phyloP scores from a whole-genome alignment of 2,113 vertebrate genomes.

The Brienomyrus brachyistius region DNA sequence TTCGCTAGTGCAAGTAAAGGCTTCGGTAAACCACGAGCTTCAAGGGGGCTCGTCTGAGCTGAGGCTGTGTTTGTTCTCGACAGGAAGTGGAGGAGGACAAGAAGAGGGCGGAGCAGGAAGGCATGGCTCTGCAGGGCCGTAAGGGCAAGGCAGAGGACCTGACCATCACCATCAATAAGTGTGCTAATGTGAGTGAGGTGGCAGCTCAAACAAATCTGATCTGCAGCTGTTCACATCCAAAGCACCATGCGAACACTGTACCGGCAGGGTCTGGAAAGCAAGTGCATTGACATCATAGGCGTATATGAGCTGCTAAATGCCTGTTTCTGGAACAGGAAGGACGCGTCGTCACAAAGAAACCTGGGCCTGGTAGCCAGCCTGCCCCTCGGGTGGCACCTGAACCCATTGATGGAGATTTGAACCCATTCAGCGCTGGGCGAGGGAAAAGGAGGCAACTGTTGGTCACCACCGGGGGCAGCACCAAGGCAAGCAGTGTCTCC shows the following conservation, averaged over 20 bases:
- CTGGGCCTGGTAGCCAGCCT: slow-evolving; percentile 40
- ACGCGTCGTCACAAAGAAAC: slow-evolving; percentile 77
- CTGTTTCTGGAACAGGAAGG: slow-evolving; percentile 64
- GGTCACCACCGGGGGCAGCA: slow-evolving; percentile 83
- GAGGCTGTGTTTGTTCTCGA: slow-evolving; percentile 16
- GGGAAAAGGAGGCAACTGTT: slow-evolving; percentile 80
- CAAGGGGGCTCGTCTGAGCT: neutral
- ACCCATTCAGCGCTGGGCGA: slow-evolving; percentile 57
- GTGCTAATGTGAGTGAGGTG: slow-evolving; percentile 66
- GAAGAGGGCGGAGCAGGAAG: slow-evolving; percentile 80
- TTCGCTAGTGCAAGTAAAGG: neutral
- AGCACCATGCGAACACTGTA: neutral
- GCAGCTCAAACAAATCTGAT: neutral
- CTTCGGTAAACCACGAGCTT: neutral
- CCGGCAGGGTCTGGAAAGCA: neutral
- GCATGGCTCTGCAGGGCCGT: slow-evolving; percentile 71
- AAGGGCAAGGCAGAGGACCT: slow-evolving; percentile 76
- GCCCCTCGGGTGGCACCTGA: slow-evolving; percentile 44
- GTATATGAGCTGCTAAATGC: neutral
- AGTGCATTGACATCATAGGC: neutral
- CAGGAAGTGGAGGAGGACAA: slow-evolving; percentile 97
- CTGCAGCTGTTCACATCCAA: neutral
- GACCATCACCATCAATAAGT: slow-evolving; percentile 90
- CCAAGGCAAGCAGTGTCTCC: slow-evolving; percentile 64
- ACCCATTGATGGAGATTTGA: slow-evolving; percentile 49